Evolutionary conservation across 1,140 invertebrate species (phyloP), one percentile per base, ranked within the genome.

Genomic region (Hycleus phaleratus): DNA sequence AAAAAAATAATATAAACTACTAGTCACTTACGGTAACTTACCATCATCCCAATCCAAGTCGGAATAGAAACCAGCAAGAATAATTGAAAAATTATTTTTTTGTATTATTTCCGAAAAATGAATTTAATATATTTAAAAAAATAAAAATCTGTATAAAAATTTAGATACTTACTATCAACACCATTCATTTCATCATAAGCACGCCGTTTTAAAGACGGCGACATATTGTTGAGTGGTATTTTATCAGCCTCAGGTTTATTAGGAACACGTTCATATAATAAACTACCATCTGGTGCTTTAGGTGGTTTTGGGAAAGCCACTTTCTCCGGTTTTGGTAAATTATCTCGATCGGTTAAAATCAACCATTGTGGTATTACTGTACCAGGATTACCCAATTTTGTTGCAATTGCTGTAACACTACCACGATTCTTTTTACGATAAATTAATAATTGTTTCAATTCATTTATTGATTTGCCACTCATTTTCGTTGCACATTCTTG

Each of bases 131-230:
- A 43, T 26, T 53, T 26, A 57, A 43, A 42, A 7, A 24, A 26
- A 49, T 38, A 46, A 42, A 26, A 49, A 49, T 43, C 9, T 1
- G 5, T 43, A 52, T 44, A 43, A 26, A 43, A 40, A 43, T 42
- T 7, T 12, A 62, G 49, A 56, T 72, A 81, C 80, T 85, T 81
- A 91, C 88, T 87, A 79, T 92, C 90, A 63, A 90, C 83, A 60
- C 91, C 91, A 79, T 95, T 94, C 60, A 90, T 82, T 73, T 95
- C 91, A 67, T 93, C 90, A 74, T 90, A 93, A 4, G 82, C 79
- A 57, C 87, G 78, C 74, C 88, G 82, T 74, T 88, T 90, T 58
- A 89, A 72, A 49, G 88, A 83, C 51, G 81, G 77, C 51, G 78
- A 78, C 66, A 74, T 68, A 53, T 75, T 80, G 52, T 77, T 84